Evolutionary conservation across 53 echinoderm and acorn worm genomes (phyloP), one percentile per base, ranked within the genome.

Genomic region (Echinarachnius parma): DNA sequence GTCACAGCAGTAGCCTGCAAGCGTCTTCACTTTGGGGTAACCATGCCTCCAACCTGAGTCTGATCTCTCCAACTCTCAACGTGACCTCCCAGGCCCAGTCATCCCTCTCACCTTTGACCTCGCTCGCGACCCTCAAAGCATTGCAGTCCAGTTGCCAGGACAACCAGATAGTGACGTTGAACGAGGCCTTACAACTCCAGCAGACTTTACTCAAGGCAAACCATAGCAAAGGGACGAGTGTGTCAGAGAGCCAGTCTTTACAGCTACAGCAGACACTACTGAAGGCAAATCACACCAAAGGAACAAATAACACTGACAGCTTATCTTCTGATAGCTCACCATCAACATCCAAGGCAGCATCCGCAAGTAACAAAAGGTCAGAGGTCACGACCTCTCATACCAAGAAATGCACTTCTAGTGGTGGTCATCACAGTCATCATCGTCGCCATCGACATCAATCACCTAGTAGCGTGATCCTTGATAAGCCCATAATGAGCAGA

Each of bases 401-500:
- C 13, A 15, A 16, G 62, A 31, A 23, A 13, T 36, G 31, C 5
- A 36, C 62, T 36, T 36, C 29, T 0, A 16, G 4, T 21, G 22
- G 64, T n/a, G 42, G 64, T 25, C 64, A 44, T n/a, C 64, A 64
- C 7, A 13, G 7, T 28, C 64, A 64, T 27, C 36, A 64, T n/a
- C n/a, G 64, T n/a, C 46, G 64, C 28, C 64, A 44, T n/a, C 64
- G 46, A 39, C 7, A 5, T 28, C 64, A 64, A 29, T 22, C 42
- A 22, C 64, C 64, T 19, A 28, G 46, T 28, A 8, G 42, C n/a
- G 25, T 80, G 45, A 83, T 93, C 33, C 14, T 39, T 30, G 93
- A 93, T 48, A 74, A 80, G 8, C 76, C 66, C 5, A 83, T 93
- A 32, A 76, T 80, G 37, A 89, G 78, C 61, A 64, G 80, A 28